Conservation (phyloP, 2,113 vertebrate species). For the Lepisosteus osseus region DNA sequence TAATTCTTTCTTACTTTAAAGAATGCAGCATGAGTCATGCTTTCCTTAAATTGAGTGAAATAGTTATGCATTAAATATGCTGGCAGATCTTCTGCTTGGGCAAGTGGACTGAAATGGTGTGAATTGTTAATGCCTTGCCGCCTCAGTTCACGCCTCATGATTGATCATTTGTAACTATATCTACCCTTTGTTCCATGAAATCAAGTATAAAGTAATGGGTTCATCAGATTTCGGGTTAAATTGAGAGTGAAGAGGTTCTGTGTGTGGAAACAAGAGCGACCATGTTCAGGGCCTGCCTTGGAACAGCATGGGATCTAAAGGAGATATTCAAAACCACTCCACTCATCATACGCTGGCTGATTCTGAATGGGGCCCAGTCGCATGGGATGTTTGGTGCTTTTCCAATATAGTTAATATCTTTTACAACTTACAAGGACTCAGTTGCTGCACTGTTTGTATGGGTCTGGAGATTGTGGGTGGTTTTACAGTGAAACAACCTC, state of each 20-base stretch:
- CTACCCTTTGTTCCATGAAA: slow-evolving; percentile 93
- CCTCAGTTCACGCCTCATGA: slow-evolving; percentile 84
- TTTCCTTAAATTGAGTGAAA: slow-evolving; percentile 71
- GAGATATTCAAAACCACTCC: slow-evolving; percentile 90
- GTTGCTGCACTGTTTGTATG: slow-evolving; percentile 22
- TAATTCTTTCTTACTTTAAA: slow-evolving; percentile 41
- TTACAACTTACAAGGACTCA: slow-evolving; percentile 65
- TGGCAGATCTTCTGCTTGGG: slow-evolving; percentile 85
- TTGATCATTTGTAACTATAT: slow-evolving; percentile 94
- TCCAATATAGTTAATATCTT: slow-evolving; percentile 85
- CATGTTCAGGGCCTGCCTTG: slow-evolving; percentile 82
- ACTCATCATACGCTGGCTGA: slow-evolving; percentile 90
- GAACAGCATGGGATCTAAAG: slow-evolving; percentile 88
- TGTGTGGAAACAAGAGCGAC: slow-evolving; percentile 84
- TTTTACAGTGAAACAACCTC: slow-evolving; percentile 2
- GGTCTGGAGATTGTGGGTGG: slow-evolving; percentile 18
- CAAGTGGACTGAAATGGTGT: slow-evolving; percentile 86
- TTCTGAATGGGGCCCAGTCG: slow-evolving; percentile 89
- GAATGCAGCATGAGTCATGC: slow-evolving; percentile 68
- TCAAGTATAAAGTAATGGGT: slow-evolving; percentile 86
- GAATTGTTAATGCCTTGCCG: slow-evolving; percentile 91
- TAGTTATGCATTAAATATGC: slow-evolving; percentile 86
- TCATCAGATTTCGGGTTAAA: slow-evolving; percentile 94
- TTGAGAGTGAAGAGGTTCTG: slow-evolving; percentile 93
- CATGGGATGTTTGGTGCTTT: slow-evolving; percentile 81